Percentiles rank a stretch among this genome's conserved stretches.
Conservation (phyloP, 1,140 invertebrate genomes). For the Acyrthosiphon pisum region DNA sequence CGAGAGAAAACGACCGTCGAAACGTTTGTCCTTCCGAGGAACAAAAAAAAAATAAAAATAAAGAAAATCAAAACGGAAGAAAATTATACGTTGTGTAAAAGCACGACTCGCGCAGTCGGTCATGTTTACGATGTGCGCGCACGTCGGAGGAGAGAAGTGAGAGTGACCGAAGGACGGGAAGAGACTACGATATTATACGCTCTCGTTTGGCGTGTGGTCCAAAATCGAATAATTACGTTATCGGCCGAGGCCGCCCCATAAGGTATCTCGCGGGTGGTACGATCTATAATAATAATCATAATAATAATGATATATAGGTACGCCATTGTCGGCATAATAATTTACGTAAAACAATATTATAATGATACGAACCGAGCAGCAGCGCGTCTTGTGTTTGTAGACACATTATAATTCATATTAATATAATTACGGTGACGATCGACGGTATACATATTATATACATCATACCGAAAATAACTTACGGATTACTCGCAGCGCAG, state of each 20-base stretch:
- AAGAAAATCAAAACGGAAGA: too few relatives aligned
- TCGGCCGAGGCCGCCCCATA: neutral
- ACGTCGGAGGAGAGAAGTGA: neutral
- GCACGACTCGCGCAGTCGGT: neutral
- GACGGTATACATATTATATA: neutral
- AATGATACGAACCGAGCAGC: neutral
- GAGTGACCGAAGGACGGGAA: neutral
- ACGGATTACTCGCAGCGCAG: neutral
- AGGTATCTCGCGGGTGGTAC: slow-evolving; percentile 37
- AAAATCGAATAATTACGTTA: slow-evolving; percentile 46
- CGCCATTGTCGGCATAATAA: neutral
- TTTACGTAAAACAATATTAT: slow-evolving; percentile 41
- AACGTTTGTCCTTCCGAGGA: neutral
- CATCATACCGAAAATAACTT: neutral
- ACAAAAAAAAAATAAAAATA: neutral
- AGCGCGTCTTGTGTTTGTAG: neutral
- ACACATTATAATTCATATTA: neutral
- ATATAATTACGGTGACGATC: neutral
- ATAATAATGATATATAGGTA: neutral
- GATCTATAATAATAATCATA: slow-evolving; percentile 5
- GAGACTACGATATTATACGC: neutral
- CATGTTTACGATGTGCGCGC: neutral
- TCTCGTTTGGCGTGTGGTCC: slow-evolving; percentile 45
- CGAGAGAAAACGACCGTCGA: neutral
- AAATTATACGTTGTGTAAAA: slow-evolving; percentile 30